Percentiles rank a stretch among this genome's conserved stretches.
These are phyloP conservation scores for Lerema accius DNA, from an alignment of 1,140 invertebrate species.

Conservation along the genomic window DNA sequence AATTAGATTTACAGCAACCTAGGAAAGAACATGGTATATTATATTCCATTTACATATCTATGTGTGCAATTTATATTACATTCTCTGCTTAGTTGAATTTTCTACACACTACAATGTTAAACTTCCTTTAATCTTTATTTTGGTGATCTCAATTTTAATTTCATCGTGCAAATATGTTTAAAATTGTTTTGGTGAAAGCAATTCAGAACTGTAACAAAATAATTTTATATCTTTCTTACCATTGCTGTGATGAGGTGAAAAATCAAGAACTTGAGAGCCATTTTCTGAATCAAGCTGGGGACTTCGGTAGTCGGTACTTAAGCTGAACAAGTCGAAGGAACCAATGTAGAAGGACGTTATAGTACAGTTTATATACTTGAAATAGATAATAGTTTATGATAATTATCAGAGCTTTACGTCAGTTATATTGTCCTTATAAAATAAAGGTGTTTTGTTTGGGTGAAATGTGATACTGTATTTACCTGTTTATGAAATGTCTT, in stretches of 20 bases:
- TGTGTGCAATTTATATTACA: no score
- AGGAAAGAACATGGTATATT: slow-evolving; percentile 11
- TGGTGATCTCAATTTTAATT: no score
- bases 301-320: not conserved
- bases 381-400: slow-evolving; percentile 33
- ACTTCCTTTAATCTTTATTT: no score
- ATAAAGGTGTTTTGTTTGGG: not conserved
- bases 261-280: slow-evolving; percentile 38
- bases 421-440: slow-evolving; percentile 4
- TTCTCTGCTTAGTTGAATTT: no score
- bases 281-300: slow-evolving; percentile 8
- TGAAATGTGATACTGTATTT: no score
- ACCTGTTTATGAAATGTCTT: no score
- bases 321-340: slow-evolving; percentile 1
- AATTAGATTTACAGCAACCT: slow-evolving; percentile 48
- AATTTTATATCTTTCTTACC: slow-evolving; percentile 41
- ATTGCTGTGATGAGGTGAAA: slow-evolving; percentile 42
- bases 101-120: no score
- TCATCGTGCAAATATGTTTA: no score
- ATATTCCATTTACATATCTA: no score
- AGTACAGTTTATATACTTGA: slow-evolving; percentile 33
- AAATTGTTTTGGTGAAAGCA: no score
- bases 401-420: slow-evolving; percentile 14
- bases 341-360: slow-evolving; percentile 15
- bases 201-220: no score